phyloP scores from a whole-genome alignment of 2,888 invertebrate genomes.

The Zygaena filipendulae region DNA sequence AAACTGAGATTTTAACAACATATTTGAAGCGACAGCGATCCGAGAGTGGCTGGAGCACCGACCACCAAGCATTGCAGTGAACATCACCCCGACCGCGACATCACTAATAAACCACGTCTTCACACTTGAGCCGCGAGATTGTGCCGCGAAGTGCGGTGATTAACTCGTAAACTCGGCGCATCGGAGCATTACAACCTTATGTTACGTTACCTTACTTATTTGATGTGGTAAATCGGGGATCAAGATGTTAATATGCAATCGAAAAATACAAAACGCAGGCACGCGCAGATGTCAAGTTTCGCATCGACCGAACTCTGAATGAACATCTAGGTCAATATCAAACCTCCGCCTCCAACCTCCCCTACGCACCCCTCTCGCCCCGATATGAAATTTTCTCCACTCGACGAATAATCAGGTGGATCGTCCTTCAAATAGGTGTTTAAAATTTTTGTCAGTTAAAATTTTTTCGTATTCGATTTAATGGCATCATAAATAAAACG shows the following conservation, averaged over 20 bases:
- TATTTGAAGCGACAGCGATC: too few species aligned
- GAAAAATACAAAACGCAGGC: conserved; percentile 58
- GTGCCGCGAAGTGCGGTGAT: too few species aligned
- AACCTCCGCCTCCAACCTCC: conserved; percentile 41
- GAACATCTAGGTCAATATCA: conserved; percentile 70
- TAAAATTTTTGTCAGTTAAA: too few species aligned
- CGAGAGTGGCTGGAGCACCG: conserved; percentile 25
- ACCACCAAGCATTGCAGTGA: conserved; percentile 29
- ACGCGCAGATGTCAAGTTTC: conserved; percentile 68
- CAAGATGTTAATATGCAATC: conserved; percentile 38
- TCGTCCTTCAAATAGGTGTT: too few species aligned
- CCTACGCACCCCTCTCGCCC: conserved; percentile 30
- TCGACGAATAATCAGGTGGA: conserved; percentile 41
- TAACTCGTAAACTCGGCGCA: too few species aligned
- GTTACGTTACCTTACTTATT: too few species aligned
- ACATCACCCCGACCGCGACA: conserved; percentile 27
- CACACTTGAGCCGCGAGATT: too few species aligned
- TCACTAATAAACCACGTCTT: too few species aligned
- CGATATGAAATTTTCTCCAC: conserved; percentile 39
- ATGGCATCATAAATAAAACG: too few species aligned
- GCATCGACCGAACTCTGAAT: conserved; percentile 69
- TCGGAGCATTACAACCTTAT: too few species aligned
- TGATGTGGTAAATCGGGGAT: conserved; percentile 31
- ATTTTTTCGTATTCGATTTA: too few species aligned
- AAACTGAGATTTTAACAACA: too few species aligned